phyloP scores from a whole-genome alignment of 1,140 invertebrate genomes.

The Colletes latitarsis region DNA sequence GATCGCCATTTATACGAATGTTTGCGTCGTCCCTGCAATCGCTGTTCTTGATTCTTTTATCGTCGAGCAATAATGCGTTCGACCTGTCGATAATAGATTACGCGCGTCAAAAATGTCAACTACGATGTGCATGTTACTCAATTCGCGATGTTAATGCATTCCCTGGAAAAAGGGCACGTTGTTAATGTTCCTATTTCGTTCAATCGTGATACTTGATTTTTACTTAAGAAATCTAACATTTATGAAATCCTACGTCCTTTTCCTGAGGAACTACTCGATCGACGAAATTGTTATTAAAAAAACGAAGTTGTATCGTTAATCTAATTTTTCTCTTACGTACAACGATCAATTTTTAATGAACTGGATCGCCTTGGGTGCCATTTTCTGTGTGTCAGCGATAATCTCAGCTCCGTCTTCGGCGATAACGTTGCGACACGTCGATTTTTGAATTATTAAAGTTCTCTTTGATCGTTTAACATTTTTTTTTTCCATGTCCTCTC shows the following conservation, averaged over 20 bases:
- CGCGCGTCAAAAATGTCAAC: not conserved
- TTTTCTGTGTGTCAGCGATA: not conserved
- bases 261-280: too few relatives aligned
- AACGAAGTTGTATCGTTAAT: not conserved
- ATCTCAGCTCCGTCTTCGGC: not conserved
- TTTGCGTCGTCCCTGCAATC: too few relatives aligned
- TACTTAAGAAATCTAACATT: too few relatives aligned
- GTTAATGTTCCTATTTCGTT: too few relatives aligned
- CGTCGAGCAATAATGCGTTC: not conserved
- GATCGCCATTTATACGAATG: too few relatives aligned
- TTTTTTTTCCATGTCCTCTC: not conserved
- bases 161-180: too few relatives aligned
- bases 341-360: not conserved
- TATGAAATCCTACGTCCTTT: too few relatives aligned
- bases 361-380: constrained; percentile 4
- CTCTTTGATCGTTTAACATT: not conserved
- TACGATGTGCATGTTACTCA: not conserved
- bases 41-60: not conserved
- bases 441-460: not conserved
- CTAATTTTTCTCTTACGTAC: not conserved
- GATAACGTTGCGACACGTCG: too few relatives aligned
- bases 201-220: too few relatives aligned
- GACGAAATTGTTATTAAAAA: too few relatives aligned
- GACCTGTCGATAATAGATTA: not conserved
- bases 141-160: not conserved